Evolutionary conservation across 2,888 invertebrate species (phyloP).

Genomic region (Lochmaea crataegi): DNA sequence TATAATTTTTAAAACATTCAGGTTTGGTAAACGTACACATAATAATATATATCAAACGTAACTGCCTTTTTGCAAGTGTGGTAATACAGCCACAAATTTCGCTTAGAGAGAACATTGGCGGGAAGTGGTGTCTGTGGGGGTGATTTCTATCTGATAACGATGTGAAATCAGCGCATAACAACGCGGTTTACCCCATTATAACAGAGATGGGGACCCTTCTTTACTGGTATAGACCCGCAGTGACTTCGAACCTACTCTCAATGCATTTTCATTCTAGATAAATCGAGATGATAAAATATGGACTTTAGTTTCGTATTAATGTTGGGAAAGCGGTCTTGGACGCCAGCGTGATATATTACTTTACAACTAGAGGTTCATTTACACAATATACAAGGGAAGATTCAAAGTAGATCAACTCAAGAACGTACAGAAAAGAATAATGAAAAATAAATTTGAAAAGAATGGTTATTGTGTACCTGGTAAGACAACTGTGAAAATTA

Average conservation of each 20-base stretch:
- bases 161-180: conserved; percentile 66
- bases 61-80: conserved; percentile 26
- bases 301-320: conserved; percentile 64
- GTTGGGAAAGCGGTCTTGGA: conserved; percentile 59
- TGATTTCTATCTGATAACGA: conserved; percentile 63
- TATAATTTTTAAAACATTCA: background rate
- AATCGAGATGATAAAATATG: conserved; percentile 65
- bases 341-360: conserved; percentile 40
- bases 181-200: conserved; percentile 66
- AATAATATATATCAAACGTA: conserved; percentile 4
- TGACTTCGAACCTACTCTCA: conserved; percentile 57
- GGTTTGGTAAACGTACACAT: background rate
- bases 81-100: conserved; percentile 29
- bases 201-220: conserved; percentile 56
- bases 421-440: background rate
- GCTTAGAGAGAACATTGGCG: conserved; percentile 41
- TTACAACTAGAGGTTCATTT: conserved; percentile 25
- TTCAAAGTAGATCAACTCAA: background rate
- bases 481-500: too few species aligned
- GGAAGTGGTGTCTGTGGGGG: conserved; percentile 55
- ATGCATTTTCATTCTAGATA: conserved; percentile 63
- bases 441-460: too few species aligned
- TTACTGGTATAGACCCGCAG: conserved; percentile 54
- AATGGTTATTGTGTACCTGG: too few species aligned
- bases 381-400: conserved; percentile 5